A percentile compares a stretch with the other conserved stretches of the same genome.
Evolutionary conservation across 2,888 invertebrate genomes (phyloP).

Genomic region (Pandemis heparana): DNA sequence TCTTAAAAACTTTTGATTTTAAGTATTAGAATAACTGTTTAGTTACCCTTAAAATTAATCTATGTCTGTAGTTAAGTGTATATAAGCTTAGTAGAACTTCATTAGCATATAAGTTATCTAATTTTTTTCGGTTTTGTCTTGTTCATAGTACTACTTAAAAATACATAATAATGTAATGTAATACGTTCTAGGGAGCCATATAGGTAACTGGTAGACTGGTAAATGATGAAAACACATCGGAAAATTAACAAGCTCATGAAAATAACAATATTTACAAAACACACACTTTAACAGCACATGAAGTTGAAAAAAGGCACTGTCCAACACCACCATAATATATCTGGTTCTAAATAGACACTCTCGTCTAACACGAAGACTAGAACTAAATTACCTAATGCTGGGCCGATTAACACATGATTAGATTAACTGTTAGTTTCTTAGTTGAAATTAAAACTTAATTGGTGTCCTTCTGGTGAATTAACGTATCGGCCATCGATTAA

Average conservation of each 20-base stretch:
- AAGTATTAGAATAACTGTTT: conserved; percentile 38
- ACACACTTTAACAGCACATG: conserved; percentile 33
- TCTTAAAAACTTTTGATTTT: no score
- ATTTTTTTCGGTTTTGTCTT: not conserved
- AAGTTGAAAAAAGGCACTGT: conserved; percentile 41
- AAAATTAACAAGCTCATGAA: conserved; percentile 42
- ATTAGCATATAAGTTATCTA: not conserved
- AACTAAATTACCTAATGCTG: conserved; percentile 59
- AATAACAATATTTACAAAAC: conserved; percentile 46
- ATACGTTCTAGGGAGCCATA: not conserved
- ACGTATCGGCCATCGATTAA: conserved; percentile 72
- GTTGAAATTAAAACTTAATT: conserved; percentile 63
- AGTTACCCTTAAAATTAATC: not conserved
- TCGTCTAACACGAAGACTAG: conserved; percentile 59
- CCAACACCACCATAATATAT: conserved; percentile 74
- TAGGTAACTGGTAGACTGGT: conserved; percentile 81
- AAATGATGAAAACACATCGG: conserved; percentile 56
- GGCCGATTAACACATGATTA: conserved; percentile 72
- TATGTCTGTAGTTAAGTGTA: not conserved
- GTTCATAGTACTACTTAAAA: not conserved
- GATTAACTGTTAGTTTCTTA: conserved; percentile 62
- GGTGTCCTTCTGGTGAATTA: conserved; percentile 79
- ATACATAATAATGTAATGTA: not conserved
- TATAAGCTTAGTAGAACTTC: not conserved
- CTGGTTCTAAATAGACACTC: conserved; percentile 66